Conservation (phyloP, 2,797 vertebrate genomes). For the Okamejei kenojei region DNA sequence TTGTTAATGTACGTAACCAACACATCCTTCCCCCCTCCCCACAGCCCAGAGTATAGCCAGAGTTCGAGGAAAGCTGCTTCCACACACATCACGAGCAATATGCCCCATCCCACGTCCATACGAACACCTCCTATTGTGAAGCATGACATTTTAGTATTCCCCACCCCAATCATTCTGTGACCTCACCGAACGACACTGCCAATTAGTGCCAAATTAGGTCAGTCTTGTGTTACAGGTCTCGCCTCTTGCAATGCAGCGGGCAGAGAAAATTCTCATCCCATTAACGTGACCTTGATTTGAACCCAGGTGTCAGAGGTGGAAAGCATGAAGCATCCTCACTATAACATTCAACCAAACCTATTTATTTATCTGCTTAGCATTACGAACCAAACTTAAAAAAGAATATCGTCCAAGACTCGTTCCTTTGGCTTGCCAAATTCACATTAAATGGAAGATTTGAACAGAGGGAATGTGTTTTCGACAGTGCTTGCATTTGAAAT, state of each 20-base stretch:
- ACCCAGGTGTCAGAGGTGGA: background rate
- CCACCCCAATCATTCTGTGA: background rate
- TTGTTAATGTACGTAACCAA: background rate
- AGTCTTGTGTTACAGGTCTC: background rate
- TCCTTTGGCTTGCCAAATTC: background rate
- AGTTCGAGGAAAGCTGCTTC: background rate
- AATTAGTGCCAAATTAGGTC: conserved; percentile 3
- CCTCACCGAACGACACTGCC: background rate
- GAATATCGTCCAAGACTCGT: background rate
- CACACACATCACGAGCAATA: background rate
- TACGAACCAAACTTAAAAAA: background rate
- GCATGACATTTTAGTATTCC: background rate
- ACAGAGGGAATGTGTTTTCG: background rate
- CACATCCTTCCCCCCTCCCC: background rate
- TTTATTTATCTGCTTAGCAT: background rate
- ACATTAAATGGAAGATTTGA: background rate
- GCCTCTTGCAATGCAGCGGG: background rate
- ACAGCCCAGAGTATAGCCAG: too few species aligned
- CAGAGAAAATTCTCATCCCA: background rate
- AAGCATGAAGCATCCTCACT: background rate
- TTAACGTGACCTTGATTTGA: background rate
- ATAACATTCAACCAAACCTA: background rate
- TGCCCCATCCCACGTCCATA: background rate
- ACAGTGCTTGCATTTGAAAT: background rate
- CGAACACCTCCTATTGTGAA: background rate